Evolutionary conservation across 1,140 invertebrate species (phyloP), one percentile per base, ranked within the genome.

Genomic region (Stenopsyche tienmushanensis): DNA sequence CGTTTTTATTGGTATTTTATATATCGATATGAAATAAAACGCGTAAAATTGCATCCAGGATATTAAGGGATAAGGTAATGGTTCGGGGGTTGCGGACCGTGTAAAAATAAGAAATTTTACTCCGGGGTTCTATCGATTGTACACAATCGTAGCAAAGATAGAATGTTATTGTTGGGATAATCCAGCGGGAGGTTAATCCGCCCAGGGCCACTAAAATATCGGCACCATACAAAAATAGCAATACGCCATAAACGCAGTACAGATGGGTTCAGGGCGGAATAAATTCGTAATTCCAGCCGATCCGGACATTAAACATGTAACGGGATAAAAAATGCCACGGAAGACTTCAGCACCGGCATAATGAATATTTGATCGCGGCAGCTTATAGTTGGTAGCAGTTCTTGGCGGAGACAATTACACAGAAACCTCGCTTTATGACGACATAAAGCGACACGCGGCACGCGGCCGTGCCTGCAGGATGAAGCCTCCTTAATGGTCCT

Each of bases 331-430:
- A 25, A 26, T 21, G 45, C 45, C 10, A 1, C n/a, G 29, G 29
- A 34, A 34, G 13, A 34, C 5, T 7, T 7, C n/a, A 13, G 34
- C 24, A 7, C 20, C 1, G 34, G 54, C 54, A 17, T 49, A 53
- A 57, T 57, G 54, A 57, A 57, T 57, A 57, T 57, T 57, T 57
- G 54, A 57, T 57, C 15, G 45, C 50, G 18, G 50, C 54, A 18
- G n/a, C n/a, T n/a, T n/a, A n/a, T n/a, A n/a, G n/a, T 34, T 13
- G 29, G 50, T 26, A 24, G 9, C 24, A 7, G 9, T 21, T 42
- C 29, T 39, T 42, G 15, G 29, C 50, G n/a, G 54, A 39, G 54
- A 57, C 54, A 57, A 57, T 57, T 57, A 57, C 54, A 21, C 54
- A 34, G n/a, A 50, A 50, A 50, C 29, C 29, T 7, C 50, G 23